Evolutionary conservation across 2,888 invertebrate genomes (phyloP), one percentile per base, ranked within the genome.

Genomic region (Papilio gigon): DNA sequence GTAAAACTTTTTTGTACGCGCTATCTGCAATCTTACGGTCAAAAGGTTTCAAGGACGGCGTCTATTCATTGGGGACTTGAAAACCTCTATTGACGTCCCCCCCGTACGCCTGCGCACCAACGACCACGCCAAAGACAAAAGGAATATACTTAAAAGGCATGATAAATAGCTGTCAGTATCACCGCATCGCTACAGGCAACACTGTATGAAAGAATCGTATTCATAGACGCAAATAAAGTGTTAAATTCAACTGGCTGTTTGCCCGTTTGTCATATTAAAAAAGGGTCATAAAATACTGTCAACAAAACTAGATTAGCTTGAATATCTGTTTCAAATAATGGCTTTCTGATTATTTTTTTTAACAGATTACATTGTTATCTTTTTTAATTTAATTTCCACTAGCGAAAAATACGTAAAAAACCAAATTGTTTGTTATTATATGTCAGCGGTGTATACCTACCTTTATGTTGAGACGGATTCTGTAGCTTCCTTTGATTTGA

Each of bases 21-120:
- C 11, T 60, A 25, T 42, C 30, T 61, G 17, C 53, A 27, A 30
- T 61, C 20, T 61, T 27, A 25, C 17, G 6, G 17, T n/a, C 33
- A 14, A 60, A 62, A 62, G 30, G 22, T 59, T 58, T 68, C 63
- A 68, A 68, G 68, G 68, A 68, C 63, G 50, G 25, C 11, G 67
- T 63, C 33, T 68, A 65, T 64, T 68, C 68, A 63, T 59, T 59
- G 35, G 63, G 17, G 63, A 17, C 58, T 63, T 67, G 20, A 61
- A 67, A 68, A 40, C 20, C 3, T 50, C 65, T 60, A 68, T 70
- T 70, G 62, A 67, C 61, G 62, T n/a, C 64, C 30, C 68, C 75
- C 77, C 72, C 72, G 65, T 77, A 79, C 81, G 83, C 83, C 84
- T 85, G 83, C 84, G 77, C 81, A 73, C 70, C 76, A 74, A 71